Evolutionary conservation across 1,140 invertebrate genomes (phyloP).

Genomic region (Lepidotrigona ventralis): DNA sequence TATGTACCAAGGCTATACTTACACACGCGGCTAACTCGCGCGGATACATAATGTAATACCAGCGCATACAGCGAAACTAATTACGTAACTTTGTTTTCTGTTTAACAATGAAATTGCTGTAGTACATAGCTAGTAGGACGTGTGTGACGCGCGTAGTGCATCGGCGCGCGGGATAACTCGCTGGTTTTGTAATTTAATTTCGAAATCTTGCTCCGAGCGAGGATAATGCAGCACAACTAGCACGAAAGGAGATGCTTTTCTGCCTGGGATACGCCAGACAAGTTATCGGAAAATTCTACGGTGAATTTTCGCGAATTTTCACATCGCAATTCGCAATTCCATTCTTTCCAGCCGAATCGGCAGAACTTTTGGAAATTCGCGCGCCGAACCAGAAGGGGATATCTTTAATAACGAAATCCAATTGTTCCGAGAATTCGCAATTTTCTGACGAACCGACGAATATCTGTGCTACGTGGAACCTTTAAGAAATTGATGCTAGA

Average conservation of each 20-base stretch:
- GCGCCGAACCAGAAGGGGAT: neutral
- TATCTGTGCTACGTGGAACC: neutral
- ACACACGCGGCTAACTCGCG: neutral
- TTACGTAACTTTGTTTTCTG: conserved; percentile 30
- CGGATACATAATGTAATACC: conserved; percentile 4
- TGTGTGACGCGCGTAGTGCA: neutral
- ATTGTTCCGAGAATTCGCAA: neutral
- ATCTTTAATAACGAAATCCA: neutral
- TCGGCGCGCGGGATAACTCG: neutral
- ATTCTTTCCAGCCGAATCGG: conserved; percentile 34
- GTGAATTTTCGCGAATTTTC: conserved; percentile 40
- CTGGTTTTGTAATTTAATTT: conserved; percentile 44
- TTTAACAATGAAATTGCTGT: conserved; percentile 11
- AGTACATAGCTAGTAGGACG: neutral
- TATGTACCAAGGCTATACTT: neutral
- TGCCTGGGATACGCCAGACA: conserved; percentile 31
- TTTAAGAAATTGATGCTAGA: too few relatives aligned
- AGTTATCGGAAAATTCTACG: too few relatives aligned
- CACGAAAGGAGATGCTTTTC: neutral
- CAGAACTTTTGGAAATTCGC: conserved; percentile 42
- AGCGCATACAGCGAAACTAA: conserved; percentile 7
- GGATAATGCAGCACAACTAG: neutral
- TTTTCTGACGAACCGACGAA: neutral
- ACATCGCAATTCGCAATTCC: conserved; percentile 43
- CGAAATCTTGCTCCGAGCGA: neutral